Percentiles rank a stretch among this genome's conserved stretches.
These are phyloP conservation scores for Sycophaga agraensis DNA, from an alignment of 1,140 invertebrate genomes.

Conservation along the genomic window DNA sequence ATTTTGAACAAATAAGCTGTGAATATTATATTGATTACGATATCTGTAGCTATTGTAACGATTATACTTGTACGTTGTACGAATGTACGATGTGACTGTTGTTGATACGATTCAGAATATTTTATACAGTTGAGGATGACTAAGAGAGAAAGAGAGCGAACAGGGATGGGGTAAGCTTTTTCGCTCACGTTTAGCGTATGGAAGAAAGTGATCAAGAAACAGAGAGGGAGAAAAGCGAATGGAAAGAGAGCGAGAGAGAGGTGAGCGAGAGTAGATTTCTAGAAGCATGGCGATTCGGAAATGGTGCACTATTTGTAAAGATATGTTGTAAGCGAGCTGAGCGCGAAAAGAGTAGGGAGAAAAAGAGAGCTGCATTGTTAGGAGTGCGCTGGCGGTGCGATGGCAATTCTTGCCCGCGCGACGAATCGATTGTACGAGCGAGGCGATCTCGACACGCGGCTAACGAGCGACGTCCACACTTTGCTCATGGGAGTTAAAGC, in stretches of 20 bases:
- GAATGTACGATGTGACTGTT: constrained; percentile 55
- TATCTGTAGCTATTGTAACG: constrained; percentile 56
- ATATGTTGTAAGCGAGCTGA: background rate
- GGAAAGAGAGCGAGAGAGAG: background rate
- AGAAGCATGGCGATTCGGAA: constrained; percentile 5
- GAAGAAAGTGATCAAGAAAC: background rate
- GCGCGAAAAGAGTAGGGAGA: too few relatives aligned
- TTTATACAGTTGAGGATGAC: constrained; percentile 54
- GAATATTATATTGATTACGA: constrained; percentile 57
- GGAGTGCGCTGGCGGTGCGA: constrained; percentile 22
- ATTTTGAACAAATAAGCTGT: constrained; percentile 60
- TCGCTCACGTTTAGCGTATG: background rate
- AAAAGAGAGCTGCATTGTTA: constrained; percentile 9
- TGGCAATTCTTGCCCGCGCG: constrained; percentile 4
- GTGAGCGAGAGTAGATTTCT: constrained; percentile 8
- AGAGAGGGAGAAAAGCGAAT: background rate
- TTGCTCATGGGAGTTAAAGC: too few relatives aligned
- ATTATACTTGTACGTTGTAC: constrained; percentile 52
- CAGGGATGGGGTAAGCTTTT: background rate
- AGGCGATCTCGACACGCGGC: too few relatives aligned
- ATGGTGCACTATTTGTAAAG: background rate
- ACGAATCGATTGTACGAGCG: constrained; percentile 23
- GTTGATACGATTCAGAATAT: constrained; percentile 58
- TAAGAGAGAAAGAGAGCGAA: background rate
- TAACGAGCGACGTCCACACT: too few relatives aligned